Base-by-base conservation (phyloP, 2,113 vertebrate species). In the Azemiops feae region DNA sequence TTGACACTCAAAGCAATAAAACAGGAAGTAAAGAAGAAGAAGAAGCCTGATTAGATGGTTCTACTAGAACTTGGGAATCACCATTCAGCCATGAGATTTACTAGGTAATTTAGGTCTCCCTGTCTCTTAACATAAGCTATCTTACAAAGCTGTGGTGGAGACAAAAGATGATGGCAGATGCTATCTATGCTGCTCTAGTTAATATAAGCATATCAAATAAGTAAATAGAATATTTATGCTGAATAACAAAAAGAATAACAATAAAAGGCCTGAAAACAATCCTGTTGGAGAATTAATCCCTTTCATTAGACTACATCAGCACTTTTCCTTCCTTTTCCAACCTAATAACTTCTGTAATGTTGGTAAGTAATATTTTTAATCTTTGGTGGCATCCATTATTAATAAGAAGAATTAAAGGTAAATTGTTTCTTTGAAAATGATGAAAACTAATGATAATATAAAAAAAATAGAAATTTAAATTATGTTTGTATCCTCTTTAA, bases 341-440 rank as follows among this genome's bases (percentile, higher is more conserved):
- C 14, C 18, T 18, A n/a, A 20, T 30, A 34, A 39, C 23, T 30
- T 69, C 10, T 47, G 14, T 89, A 39, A 47, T 53, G n/a, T 85
- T 81, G n/a, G n/a, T 88, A 6, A 22, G 43, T 89, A 53, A 57
- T n/a, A 81, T 34, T 88, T 64, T 87, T 7, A 22, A 87, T 45
- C 3, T 88, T 55, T 74, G 47, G 39, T 91, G 16, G 47, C 20
- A 1, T 5, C 25, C 54, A 1, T 4, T 55, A 87, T 43, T 90
- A 93, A 20, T 57, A 74, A 20, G 34, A 85, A 14, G 93, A 55
- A 25, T 93, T 91, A 64, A 85, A 91, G 89, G 81, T 91, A 96
- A 85, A 95, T 60, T 92, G 11, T 25, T 86, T 53, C 54, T 95
- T 90, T 55, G 89, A 64, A 95, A 1, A 94, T 87, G 10, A 16